These are phyloP conservation scores for Rynchops niger DNA, from an alignment of 2,113 vertebrate species.

Conservation along the genomic window DNA sequence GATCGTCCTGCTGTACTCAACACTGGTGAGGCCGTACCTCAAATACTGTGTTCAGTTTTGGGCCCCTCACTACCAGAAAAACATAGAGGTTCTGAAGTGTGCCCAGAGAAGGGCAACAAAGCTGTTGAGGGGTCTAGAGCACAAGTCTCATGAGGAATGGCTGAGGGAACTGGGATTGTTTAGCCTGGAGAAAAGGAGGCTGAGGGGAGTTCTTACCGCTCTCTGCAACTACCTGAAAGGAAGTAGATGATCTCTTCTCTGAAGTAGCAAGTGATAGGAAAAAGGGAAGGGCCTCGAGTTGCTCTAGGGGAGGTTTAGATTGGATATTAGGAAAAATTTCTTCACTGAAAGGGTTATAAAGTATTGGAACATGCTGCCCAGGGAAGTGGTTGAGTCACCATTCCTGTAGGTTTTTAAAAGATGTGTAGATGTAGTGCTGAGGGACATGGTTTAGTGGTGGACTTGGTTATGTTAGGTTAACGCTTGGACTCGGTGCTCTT, in stretches of 20 bases:
- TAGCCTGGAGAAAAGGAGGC: too few species aligned
- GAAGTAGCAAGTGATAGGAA: background rate
- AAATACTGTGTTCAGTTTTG: too few species aligned
- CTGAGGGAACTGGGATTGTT: too few species aligned
- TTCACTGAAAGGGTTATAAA: background rate
- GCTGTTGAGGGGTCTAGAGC: too few species aligned
- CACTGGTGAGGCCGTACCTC: background rate
- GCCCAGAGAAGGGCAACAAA: too few species aligned
- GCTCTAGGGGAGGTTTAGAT: background rate
- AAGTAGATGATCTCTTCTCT: background rate
- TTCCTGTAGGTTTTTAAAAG: background rate
- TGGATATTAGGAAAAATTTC: background rate
- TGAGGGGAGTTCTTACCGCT: background rate
- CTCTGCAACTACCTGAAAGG: background rate
- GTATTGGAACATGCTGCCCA: background rate
- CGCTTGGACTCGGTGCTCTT: background rate
- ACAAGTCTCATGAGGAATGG: too few species aligned
- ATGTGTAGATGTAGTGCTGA: background rate
- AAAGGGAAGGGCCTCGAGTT: background rate
- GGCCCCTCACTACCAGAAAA: too few species aligned
- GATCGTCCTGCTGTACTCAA: background rate
- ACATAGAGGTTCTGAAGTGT: too few species aligned
- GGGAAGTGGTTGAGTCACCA: background rate
- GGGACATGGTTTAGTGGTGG: background rate
- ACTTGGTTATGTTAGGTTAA: background rate